Base-by-base conservation (phyloP, 2,113 vertebrate genomes). In the Tupaia tana region DNA sequence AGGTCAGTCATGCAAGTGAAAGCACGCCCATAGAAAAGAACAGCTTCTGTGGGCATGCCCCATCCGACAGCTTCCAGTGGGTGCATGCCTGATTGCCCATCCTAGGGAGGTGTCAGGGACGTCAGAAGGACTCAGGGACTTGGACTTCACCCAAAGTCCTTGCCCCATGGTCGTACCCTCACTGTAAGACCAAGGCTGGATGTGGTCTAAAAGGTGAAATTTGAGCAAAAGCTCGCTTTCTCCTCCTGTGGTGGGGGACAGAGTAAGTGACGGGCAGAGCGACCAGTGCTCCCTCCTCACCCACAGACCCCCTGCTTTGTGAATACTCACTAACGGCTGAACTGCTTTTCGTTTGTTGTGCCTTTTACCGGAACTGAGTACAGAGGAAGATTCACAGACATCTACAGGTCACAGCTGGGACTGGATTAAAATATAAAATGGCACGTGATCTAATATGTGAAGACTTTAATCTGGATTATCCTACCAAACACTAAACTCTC, bases 341-440 rank as follows among this genome's bases (percentile, higher is more conserved):
- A 12, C 74, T 58, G 12, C n/a, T 83, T 81, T 81, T 78, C 43
- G 6, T 43, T 43, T 43, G 43, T 43, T 31, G 29, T 31, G 34
- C 18, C 12, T 27, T 29, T 59, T 85, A 34, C 25, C 24, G 52
- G 16, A 90, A n/a, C 25, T 34, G 29, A 8, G 22, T 31, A 29
- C 63, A 77, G 7, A 70, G 12, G 34, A 88, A 85, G 66, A 88
- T 58, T 95, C 78, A 63, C 31, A 58, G 69, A 78, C 63, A 89
- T 67, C 31, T 69, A 74, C 3, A 82, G 84, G 29, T 94, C 34
- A 52, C 2, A 80, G 27, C 12, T 89, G 59, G 70, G 81, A 89
- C 54, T 74, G 74, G 9, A 75, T 43, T 84, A 61, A 83, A 84
- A 85, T 77, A 29, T 88, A 95, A 90, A n/a, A 75, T 31, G 19